Conservation (phyloP, 2,888 invertebrate genomes). For the Julus scandinavius region DNA sequence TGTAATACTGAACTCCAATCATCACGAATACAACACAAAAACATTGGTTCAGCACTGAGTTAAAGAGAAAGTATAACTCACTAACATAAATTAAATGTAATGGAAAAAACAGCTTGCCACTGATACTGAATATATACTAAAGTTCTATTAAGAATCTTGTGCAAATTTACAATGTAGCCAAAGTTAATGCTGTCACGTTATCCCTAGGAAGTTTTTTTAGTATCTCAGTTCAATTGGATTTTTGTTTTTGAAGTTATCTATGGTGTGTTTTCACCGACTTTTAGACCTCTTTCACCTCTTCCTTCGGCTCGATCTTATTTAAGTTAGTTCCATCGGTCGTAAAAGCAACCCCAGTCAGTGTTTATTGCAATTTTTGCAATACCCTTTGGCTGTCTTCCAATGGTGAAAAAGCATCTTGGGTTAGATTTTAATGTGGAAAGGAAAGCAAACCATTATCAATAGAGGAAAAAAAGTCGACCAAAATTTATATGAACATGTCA, state of each 20-base stretch:
- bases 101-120: neutral
- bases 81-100: neutral
- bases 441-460: constrained; percentile 11
- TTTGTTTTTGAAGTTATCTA: constrained; percentile 11
- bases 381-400: neutral
- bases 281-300: neutral
- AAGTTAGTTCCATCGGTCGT: neutral
- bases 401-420: neutral
- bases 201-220: neutral
- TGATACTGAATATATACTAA: neutral
- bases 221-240: neutral
- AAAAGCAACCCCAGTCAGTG: constrained; percentile 3
- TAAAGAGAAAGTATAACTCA: neutral
- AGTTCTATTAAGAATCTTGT: neutral
- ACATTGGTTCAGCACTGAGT: neutral
- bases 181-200: neutral
- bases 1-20: neutral
- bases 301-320: neutral
- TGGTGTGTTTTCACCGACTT: neutral
- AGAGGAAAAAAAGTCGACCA: neutral
- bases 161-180: no score
- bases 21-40: neutral
- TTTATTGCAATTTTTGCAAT: neutral
- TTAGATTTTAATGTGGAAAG: neutral
- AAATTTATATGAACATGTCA: neutral